Conservation (phyloP, 1,140 invertebrate genomes). For the Pissodes strobi region DNA sequence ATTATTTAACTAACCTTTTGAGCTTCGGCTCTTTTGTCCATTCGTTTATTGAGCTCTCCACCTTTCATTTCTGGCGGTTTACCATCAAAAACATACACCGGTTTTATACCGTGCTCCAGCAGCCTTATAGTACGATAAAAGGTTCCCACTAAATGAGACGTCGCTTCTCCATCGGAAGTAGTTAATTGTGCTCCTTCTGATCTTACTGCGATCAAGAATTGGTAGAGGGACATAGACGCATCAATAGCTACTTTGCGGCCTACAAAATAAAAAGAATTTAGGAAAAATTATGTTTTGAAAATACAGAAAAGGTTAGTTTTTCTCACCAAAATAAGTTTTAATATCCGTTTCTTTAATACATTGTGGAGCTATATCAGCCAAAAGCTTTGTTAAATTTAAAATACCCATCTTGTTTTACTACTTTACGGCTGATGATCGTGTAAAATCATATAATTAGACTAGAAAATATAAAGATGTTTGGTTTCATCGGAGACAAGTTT, state of each 20-base stretch:
- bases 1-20: conserved; percentile 70
- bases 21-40: conserved; percentile 89
- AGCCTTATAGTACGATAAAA: conserved; percentile 97
- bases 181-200: conserved; percentile 91
- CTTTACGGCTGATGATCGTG: too few relatives aligned
- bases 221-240: conserved; percentile 98
- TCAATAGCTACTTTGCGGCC: conserved; percentile 98
- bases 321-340: conserved; percentile 94
- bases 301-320: too few relatives aligned
- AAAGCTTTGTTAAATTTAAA: conserved; percentile 91
- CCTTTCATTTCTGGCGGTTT: conserved; percentile 94
- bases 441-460: too few relatives aligned
- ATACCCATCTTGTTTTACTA: conserved; percentile 92
- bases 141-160: conserved; percentile 96
- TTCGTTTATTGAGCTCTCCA: conserved; percentile 87
- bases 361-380: conserved; percentile 89
- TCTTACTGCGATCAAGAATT: conserved; percentile 97
- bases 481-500: too few relatives aligned
- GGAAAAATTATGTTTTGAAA: too few relatives aligned
- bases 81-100: conserved; percentile 99
- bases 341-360: conserved; percentile 96
- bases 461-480: too few relatives aligned
- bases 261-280: too few relatives aligned
- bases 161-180: conserved; percentile 94
- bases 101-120: conserved; percentile 97